A percentile compares a stretch with the other conserved stretches of the same genome.
Evolutionary conservation across 2,113 vertebrate species (phyloP).

Genomic region (Origma solitaria): DNA sequence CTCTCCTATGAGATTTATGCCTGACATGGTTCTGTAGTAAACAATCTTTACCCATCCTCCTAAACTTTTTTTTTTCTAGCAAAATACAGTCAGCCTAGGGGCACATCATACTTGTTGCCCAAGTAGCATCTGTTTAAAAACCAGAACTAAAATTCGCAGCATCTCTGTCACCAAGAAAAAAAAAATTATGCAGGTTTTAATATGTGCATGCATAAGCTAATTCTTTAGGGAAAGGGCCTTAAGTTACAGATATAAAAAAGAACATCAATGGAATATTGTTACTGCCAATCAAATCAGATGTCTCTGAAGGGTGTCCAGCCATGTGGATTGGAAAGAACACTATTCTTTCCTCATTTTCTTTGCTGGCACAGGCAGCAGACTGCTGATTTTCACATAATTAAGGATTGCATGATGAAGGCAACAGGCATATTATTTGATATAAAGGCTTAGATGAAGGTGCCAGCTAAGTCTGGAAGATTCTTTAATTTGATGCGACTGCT

Average conservation of each 20-base stretch:
- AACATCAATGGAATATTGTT: constrained; percentile 31
- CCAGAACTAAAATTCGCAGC: background rate
- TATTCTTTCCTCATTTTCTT: constrained; percentile 51
- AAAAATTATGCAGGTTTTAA: background rate
- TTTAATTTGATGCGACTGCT: constrained; percentile 67
- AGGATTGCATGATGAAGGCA: constrained; percentile 61
- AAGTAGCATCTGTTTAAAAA: background rate
- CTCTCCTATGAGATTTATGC: background rate
- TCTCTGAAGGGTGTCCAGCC: constrained; percentile 48
- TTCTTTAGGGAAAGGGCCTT: constrained; percentile 6
- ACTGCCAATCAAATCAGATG: constrained; percentile 44
- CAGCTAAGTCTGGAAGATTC: constrained; percentile 53
- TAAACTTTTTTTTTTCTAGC: background rate
- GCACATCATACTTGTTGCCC: background rate
- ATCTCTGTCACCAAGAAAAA: background rate
- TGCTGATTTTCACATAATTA: constrained; percentile 69
- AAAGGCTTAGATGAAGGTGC: constrained; percentile 65
- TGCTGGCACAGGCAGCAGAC: constrained; percentile 40
- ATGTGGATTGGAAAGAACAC: constrained; percentile 12
- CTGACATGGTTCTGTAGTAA: background rate
- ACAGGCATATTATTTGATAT: constrained; percentile 60
- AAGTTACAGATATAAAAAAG: constrained; percentile 13
- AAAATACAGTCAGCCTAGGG: background rate
- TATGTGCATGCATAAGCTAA: background rate
- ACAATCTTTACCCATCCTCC: background rate